Base-by-base conservation (phyloP, 2,888 invertebrate genomes). In the Diaprepes abbreviatus region DNA sequence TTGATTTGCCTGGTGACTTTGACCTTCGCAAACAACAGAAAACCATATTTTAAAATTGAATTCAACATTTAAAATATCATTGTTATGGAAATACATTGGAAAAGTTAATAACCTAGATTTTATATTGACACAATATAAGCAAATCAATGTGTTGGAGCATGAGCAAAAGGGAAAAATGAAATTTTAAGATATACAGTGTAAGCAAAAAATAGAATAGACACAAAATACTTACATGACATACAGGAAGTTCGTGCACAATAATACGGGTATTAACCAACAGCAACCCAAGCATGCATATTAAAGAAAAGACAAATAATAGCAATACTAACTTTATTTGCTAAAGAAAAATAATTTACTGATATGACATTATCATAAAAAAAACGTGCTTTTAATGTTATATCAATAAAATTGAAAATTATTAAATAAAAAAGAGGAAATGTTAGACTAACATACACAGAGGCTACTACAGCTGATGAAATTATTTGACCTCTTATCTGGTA, bases 1-100 rank as follows among this genome's bases (percentile, higher is more conserved):
- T 84, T 80, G 80, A 86, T 85, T 80, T 84, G 28, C 67, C 55
- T 35, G 83, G 81, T 14, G 83, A 80, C 75, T 83, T 83, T 55
- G 80, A 79, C 79, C 85, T 85, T 79, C 73, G 69, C 55, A 59
- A 72, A 70, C 72, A 73, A 74, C 72, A 75, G 67, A 71, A 31
- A 54, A 54, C 16, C 54, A 54, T 54, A 54, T 43, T 54, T 54
- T 54, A 54, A 6, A 17, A 43, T 58, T 36, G 7, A 28, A 7
- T 19, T 19, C 5, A 1, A n/a, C 17, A 21, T 45, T 24, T 3
- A 14, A 14, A 24, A 50, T 7, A 1, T 50, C 14, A 3, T 14
- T 50, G 3, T 28, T 16, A 10, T 24, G 12, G 16, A 50, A 28
- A 50, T 16, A 10, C 48, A 50, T 50, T 31, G 14, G 9, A 31